A percentile compares a stretch with the other conserved stretches of the same genome.
Conservation (phyloP, 2,113 vertebrate species). For the Hydrochoerus hydrochaeris region DNA sequence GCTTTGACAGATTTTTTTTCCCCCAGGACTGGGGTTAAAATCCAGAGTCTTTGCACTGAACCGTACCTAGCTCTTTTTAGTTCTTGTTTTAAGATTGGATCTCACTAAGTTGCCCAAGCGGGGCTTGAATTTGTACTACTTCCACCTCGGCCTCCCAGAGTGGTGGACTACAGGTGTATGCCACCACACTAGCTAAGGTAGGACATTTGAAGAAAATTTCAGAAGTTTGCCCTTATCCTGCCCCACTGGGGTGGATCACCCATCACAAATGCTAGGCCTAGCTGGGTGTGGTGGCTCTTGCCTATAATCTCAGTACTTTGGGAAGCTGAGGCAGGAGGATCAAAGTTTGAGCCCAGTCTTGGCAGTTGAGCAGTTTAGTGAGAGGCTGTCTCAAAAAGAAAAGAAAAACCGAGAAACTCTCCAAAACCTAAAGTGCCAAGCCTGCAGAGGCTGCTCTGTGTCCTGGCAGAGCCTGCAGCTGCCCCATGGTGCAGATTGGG, state of each 20-base stretch:
- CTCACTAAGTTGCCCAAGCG: neutral
- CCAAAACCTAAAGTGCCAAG: neutral
- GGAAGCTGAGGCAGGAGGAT: neutral
- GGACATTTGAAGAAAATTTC: neutral
- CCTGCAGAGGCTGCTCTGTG: neutral
- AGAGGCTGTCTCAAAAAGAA: neutral
- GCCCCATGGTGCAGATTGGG: neutral
- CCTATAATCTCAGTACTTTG: neutral
- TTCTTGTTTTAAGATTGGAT: neutral
- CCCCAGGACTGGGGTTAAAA: neutral
- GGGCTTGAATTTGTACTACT: neutral
- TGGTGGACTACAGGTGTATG: neutral
- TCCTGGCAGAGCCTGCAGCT: neutral
- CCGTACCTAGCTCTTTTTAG: neutral
- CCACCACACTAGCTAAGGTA: neutral
- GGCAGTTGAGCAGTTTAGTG: neutral
- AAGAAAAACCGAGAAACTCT: neutral
- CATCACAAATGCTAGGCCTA: neutral
- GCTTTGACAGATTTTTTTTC: neutral
- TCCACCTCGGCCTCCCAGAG: neutral
- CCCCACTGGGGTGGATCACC: neutral
- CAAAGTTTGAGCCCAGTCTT: neutral
- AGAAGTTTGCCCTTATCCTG: neutral
- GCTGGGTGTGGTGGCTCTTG: neutral
- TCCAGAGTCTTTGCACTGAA: neutral